phyloP scores from a whole-genome alignment of 1,140 invertebrate species.

The Tetraneura akinire region DNA sequence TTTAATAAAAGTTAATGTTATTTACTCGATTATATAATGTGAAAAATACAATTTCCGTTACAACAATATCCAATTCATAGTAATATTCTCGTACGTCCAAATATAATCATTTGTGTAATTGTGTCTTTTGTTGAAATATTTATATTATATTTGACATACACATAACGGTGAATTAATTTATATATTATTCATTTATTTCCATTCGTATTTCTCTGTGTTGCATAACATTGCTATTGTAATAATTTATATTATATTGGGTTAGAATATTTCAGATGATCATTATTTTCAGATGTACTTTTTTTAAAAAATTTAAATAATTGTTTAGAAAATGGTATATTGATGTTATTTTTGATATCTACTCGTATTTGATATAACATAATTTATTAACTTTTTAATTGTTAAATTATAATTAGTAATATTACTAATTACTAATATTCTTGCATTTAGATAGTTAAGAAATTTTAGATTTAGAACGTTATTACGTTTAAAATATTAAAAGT shows the following conservation, averaged over 20 bases:
- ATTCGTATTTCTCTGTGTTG: conserved; percentile 13
- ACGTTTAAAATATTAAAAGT: too few relatives aligned
- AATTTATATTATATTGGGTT: conserved; percentile 16
- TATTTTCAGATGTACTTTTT: neutral
- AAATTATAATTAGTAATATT: too few relatives aligned
- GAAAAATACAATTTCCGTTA: conserved; percentile 37
- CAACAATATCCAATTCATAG: conserved; percentile 41
- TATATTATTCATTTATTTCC: conserved; percentile 44
- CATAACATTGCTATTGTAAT: conserved; percentile 8
- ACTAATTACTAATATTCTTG: too few relatives aligned
- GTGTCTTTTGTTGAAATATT: conserved; percentile 40
- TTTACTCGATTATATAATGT: conserved; percentile 32
- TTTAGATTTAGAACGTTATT: too few relatives aligned
- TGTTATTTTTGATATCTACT: too few relatives aligned
- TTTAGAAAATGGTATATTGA: too few relatives aligned
- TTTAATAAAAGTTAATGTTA: neutral
- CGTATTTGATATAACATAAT: too few relatives aligned
- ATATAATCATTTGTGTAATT: conserved; percentile 42
- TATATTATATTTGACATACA: conserved; percentile 42
- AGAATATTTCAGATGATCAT: neutral
- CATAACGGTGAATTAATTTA: conserved; percentile 45
- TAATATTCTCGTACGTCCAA: conserved; percentile 32
- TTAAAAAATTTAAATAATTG: too few relatives aligned
- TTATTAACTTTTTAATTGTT: too few relatives aligned
- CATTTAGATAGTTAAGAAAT: too few relatives aligned